phyloP scores from a whole-genome alignment of 2,797 vertebrate species.

The Myotis findleyi region DNA sequence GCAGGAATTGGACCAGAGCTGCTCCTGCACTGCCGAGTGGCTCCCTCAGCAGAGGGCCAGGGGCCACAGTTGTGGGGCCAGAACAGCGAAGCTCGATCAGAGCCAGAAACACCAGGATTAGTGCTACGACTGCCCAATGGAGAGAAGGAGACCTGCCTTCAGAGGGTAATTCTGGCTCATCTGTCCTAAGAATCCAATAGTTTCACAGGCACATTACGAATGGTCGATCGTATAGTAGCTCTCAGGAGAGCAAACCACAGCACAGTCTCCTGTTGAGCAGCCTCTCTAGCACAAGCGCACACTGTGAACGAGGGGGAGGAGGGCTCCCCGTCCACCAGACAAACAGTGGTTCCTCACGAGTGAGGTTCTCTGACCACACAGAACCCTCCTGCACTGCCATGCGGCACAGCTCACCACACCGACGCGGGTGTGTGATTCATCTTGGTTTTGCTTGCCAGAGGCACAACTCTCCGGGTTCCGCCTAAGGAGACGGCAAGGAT shows the following conservation, averaged over 20 bases:
- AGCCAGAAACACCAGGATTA: neutral
- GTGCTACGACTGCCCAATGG: neutral
- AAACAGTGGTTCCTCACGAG: neutral
- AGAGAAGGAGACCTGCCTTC: neutral
- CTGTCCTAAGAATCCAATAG: neutral
- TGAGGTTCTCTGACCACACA: neutral
- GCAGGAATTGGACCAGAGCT: neutral
- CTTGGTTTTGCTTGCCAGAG: neutral
- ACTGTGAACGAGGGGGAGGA: neutral
- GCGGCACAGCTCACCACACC: neutral
- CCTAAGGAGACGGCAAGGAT: neutral
- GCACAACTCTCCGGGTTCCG: neutral
- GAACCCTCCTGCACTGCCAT: neutral
- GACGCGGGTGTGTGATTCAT: neutral
- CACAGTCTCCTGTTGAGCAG: neutral
- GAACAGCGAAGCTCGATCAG: neutral
- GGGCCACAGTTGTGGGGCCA: neutral
- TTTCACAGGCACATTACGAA: slow-evolving; percentile 22
- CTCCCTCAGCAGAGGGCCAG: neutral
- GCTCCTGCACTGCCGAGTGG: neutral
- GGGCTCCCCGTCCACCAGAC: neutral
- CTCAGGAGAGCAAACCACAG: neutral
- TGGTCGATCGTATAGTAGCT: neutral
- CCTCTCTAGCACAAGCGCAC: neutral
- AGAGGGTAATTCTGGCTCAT: neutral